Percentiles rank a stretch among this genome's conserved stretches.
Conservation (phyloP, 1,140 invertebrate genomes). For the Tribolium madens region DNA sequence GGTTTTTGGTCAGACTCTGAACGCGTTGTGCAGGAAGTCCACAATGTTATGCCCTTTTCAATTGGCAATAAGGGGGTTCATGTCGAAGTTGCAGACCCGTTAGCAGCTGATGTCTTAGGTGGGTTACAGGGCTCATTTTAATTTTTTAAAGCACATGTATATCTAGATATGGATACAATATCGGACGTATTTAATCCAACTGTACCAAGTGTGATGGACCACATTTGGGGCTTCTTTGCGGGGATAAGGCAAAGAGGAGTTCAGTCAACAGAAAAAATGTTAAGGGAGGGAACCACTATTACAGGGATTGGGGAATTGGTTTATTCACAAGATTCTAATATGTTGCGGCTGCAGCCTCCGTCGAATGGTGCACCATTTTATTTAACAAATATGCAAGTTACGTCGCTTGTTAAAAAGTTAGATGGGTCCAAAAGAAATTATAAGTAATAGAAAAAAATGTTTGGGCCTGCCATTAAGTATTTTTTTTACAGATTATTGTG, state of each 20-base stretch:
- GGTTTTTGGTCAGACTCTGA: conserved; percentile 86
- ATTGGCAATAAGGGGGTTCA: conserved; percentile 72
- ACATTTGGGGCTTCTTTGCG: conserved; percentile 84
- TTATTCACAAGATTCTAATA: conserved; percentile 67
- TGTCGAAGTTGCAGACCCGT: conserved; percentile 79
- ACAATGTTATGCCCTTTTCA: conserved; percentile 81
- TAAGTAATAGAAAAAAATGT: conserved; percentile 62
- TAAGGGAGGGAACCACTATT: conserved; percentile 79
- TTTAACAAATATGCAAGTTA: conserved; percentile 71
- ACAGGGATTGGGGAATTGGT: conserved; percentile 81
- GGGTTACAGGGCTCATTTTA: conserved; percentile 39
- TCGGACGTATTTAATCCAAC: conserved; percentile 82
- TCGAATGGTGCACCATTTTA: conserved; percentile 77
- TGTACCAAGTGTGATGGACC: conserved; percentile 77
- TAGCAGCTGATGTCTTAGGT: conserved; percentile 79
- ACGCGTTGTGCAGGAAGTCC: conserved; percentile 78
- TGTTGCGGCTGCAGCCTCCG: conserved; percentile 76
- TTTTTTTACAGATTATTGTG: conserved; percentile 71
- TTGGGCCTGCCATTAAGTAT: conserved; percentile 29
- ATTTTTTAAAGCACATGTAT: background rate
- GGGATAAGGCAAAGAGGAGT: conserved; percentile 80
- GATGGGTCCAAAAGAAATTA: conserved; percentile 75
- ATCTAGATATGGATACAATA: conserved; percentile 78
- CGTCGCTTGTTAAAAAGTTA: conserved; percentile 70
- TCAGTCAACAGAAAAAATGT: conserved; percentile 84